Conservation (phyloP, 2,797 vertebrate species). For the Mus spretus region DNA sequence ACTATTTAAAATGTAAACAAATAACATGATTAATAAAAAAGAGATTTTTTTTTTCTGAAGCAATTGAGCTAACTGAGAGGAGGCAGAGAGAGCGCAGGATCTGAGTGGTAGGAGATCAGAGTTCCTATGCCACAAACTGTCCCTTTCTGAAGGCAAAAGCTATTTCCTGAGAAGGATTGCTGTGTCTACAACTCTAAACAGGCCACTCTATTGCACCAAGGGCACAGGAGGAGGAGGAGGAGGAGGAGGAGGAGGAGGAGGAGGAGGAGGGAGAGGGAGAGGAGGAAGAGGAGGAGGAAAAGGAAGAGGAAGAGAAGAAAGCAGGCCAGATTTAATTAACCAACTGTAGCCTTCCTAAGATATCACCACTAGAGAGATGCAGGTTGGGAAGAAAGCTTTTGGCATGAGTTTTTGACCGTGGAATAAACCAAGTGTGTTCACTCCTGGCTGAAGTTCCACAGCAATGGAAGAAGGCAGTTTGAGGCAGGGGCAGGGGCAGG, state of each 20-base stretch:
- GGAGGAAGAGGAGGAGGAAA: too few relatives aligned
- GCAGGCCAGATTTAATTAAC: not conserved
- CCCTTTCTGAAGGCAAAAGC: not conserved
- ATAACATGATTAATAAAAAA: not conserved
- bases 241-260: too few relatives aligned
- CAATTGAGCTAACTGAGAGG: not conserved
- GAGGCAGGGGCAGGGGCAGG: not conserved
- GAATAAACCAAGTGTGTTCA: not conserved
- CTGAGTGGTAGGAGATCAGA: not conserved
- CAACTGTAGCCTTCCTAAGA: conserved; percentile 9
- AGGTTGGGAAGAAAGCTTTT: not conserved
- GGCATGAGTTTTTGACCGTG: not conserved
- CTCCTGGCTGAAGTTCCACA: not conserved
- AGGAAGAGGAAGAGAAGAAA: not conserved
- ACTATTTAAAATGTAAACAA: too few relatives aligned
- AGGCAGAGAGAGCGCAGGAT: not conserved
- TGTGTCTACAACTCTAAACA: not conserved
- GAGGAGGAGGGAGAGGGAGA: too few relatives aligned
- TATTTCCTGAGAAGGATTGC: not conserved
- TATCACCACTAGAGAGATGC: not conserved
- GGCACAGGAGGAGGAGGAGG: not conserved
- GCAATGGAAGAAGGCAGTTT: not conserved
- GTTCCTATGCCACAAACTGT: not conserved
- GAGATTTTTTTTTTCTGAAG: conserved; percentile 42
- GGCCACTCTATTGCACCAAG: not conserved